phyloP scores from a whole-genome alignment of 2,888 invertebrate genomes.

The Platycheirus rosarum region DNA sequence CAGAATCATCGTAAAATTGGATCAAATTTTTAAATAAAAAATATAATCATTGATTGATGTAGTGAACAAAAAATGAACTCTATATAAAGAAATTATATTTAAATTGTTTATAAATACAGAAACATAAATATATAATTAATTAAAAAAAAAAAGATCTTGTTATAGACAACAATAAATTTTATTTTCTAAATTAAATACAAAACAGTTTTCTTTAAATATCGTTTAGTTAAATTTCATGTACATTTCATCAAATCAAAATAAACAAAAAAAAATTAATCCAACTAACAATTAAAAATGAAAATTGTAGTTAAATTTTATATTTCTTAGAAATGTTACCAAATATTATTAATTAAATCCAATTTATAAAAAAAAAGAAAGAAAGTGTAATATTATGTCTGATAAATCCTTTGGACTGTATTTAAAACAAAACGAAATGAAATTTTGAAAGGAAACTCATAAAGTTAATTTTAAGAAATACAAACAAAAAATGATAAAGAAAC shows the following conservation, averaged over 20 bases:
- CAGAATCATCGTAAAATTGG: constrained; percentile 73
- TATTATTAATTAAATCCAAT: constrained; percentile 70
- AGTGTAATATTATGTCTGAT: constrained; percentile 51
- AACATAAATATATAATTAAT: constrained; percentile 29
- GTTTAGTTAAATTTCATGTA: constrained; percentile 55
- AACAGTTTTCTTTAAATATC: constrained; percentile 11
- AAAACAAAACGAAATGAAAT: constrained; percentile 35
- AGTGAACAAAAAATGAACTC: constrained; percentile 37
- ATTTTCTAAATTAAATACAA: constrained; percentile 26
- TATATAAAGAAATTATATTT: constrained; percentile 34
- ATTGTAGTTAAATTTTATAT: constrained; percentile 72
- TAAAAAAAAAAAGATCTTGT: constrained; percentile 27
- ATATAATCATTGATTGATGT: constrained; percentile 56
- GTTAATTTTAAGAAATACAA: constrained; percentile 39
- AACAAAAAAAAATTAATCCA: constrained; percentile 13
- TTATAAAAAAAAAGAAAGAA: constrained; percentile 35
- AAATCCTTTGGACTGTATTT: constrained; percentile 66
- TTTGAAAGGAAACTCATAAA: constrained; percentile 30
- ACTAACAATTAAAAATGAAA: constrained; percentile 20
- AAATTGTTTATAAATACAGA: constrained; percentile 58
- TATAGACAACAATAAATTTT: constrained; percentile 33
- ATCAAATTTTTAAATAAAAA: constrained; percentile 62
- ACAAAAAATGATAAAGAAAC: constrained; percentile 18
- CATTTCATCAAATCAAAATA: constrained; percentile 50
- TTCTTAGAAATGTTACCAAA: constrained; percentile 73